Conservation (phyloP, 2,113 vertebrate species). For the Tichodroma muraria region DNA sequence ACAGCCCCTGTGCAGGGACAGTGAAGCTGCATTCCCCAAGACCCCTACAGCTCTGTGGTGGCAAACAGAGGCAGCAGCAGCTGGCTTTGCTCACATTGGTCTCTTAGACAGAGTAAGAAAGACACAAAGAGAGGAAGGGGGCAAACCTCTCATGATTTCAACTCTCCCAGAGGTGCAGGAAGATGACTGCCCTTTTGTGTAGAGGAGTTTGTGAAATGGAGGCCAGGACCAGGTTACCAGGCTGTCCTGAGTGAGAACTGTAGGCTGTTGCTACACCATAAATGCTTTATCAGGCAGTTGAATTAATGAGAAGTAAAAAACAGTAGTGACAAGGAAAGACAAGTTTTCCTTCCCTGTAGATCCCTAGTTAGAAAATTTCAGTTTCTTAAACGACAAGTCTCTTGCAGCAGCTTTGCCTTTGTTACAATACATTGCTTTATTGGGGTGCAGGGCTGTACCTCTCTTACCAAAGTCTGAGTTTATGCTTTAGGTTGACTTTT, state of each 20-base stretch:
- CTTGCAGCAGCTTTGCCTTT: neutral
- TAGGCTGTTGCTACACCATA: neutral
- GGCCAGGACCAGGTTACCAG: neutral
- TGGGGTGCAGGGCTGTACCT: neutral
- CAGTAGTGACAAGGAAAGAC: neutral
- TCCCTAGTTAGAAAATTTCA: neutral
- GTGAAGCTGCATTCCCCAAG: neutral
- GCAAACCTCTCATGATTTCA: neutral
- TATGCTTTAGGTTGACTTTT: neutral
- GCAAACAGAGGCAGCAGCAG: neutral
- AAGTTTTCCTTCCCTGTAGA: neutral
- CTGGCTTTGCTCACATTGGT: accelerated
- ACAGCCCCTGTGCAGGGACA: no score
- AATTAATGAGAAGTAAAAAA: neutral
- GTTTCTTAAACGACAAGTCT: neutral
- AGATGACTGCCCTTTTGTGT: neutral
- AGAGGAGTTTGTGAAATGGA: neutral
- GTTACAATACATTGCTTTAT: neutral
- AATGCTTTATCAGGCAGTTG: neutral
- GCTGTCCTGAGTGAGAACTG: neutral
- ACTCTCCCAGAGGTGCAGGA: neutral
- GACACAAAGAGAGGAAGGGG: neutral
- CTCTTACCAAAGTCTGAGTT: neutral
- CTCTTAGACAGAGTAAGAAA: neutral
- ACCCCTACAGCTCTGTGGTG: accelerated